Percentiles rank a stretch among this genome's conserved stretches.
Evolutionary conservation across 2,797 vertebrate species (phyloP).

Genomic region (Macrochelys suwanniensis): DNA sequence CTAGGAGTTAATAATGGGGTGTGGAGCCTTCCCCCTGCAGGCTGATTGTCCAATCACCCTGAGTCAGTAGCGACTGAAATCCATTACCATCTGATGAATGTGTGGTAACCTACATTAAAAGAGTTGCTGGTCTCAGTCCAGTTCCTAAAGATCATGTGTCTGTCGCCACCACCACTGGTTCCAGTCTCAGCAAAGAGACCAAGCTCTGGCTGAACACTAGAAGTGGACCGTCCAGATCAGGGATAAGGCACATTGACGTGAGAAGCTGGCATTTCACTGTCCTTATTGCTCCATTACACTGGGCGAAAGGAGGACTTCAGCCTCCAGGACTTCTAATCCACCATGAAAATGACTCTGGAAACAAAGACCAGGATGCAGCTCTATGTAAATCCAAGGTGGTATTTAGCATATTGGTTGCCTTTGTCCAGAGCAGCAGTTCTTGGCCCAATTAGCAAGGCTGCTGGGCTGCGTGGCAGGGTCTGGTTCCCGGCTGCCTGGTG

Average conservation of each 20-base stretch:
- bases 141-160: not conserved
- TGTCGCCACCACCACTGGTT: fast-evolving
- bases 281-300: not conserved
- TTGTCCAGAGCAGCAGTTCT: not conserved
- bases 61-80: not conserved
- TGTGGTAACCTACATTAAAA: not conserved
- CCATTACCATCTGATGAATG: not conserved
- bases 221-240: not conserved
- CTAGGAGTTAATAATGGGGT: not conserved
- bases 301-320: not conserved
- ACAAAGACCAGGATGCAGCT: not conserved
- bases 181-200: not conserved
- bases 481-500: too few species aligned
- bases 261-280: not conserved
- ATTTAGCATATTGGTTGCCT: not conserved
- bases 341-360: slow-evolving; percentile 6
- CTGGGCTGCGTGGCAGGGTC: too few species aligned
- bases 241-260: not conserved
- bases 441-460: too few species aligned
- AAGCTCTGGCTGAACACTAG: not conserved
- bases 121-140: not conserved
- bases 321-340: not conserved
- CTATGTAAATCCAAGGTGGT: slow-evolving; percentile 7
- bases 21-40: not conserved
- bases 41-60: not conserved